Evolutionary conservation across 2,888 invertebrate genomes (phyloP).

Genomic region (Mimachlamys varia): DNA sequence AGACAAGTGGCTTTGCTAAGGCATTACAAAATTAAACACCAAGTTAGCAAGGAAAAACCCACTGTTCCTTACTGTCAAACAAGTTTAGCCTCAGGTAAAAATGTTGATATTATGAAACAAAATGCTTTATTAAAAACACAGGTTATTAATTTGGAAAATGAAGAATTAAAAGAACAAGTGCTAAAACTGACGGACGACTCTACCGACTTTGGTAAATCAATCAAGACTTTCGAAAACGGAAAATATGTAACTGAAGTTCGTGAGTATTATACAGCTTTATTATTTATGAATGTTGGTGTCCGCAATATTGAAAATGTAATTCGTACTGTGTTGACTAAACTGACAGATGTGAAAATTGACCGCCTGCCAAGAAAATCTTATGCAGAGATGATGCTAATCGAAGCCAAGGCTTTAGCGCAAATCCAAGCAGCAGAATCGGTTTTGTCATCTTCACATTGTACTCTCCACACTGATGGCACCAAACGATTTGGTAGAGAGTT

Average conservation of each 20-base stretch:
- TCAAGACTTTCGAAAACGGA: constrained; percentile 36
- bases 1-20: neutral
- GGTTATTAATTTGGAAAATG: neutral
- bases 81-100: neutral
- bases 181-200: neutral
- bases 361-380: constrained; percentile 40
- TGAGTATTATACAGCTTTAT: constrained; percentile 41
- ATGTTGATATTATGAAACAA: neutral
- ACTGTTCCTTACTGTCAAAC: neutral
- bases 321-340: constrained; percentile 35
- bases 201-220: constrained; percentile 7
- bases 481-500: constrained; percentile 42
- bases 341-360: constrained; percentile 36
- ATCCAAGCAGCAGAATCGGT: constrained; percentile 40
- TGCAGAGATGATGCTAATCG: constrained; percentile 43
- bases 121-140: neutral
- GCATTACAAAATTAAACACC: neutral
- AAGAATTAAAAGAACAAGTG: neutral
- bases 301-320: constrained; percentile 38
- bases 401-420: constrained; percentile 42
- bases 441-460: neutral
- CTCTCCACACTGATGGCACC: constrained; percentile 44
- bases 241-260: constrained; percentile 34
- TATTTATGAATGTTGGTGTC: constrained; percentile 44
- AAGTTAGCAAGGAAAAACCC: neutral